Evolutionary conservation across 2,888 invertebrate genomes (phyloP).

Genomic region (Cerceris ruficornis): DNA sequence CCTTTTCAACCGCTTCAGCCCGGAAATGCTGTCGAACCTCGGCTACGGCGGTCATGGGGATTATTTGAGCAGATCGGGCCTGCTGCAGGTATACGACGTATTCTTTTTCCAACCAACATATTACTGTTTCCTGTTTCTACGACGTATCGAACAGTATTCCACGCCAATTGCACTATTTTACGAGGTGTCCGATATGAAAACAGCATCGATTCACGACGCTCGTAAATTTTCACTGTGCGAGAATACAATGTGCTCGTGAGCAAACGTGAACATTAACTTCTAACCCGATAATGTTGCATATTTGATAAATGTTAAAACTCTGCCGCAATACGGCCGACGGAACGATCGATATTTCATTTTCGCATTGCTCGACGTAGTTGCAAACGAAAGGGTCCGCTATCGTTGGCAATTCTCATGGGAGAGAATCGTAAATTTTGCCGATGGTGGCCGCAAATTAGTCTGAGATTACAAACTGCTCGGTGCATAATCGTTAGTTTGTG

Average conservation of each 20-base stretch:
- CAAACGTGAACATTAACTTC: neutral
- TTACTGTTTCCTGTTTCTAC: too few relatives aligned
- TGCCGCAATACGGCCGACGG: slow-evolving; percentile 41
- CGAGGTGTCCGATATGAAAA: too few relatives aligned
- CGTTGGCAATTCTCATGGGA: slow-evolving; percentile 5
- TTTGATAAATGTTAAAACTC: slow-evolving; percentile 19
- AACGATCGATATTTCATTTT: slow-evolving; percentile 60
- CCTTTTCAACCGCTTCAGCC: slow-evolving; percentile 92
- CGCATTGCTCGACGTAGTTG: slow-evolving; percentile 31
- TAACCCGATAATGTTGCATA: neutral
- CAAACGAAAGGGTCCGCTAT: slow-evolving; percentile 7
- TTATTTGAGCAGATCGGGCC: slow-evolving; percentile 80
- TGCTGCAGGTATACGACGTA: slow-evolving; percentile 82
- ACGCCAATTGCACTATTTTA: too few relatives aligned
- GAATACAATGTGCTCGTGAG: too few relatives aligned
- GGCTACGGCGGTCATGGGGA: slow-evolving; percentile 88
- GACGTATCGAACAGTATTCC: too few relatives aligned
- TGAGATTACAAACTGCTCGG: too few relatives aligned
- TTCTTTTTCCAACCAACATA: neutral
- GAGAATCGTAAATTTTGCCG: slow-evolving; percentile 16
- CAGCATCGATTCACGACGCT: too few relatives aligned
- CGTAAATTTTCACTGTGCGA: too few relatives aligned
- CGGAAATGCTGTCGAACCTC: slow-evolving; percentile 92
- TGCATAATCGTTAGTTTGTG: too few relatives aligned
- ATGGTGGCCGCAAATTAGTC: too few relatives aligned